Percentiles rank a stretch among this genome's conserved stretches.
phyloP scores from a whole-genome alignment of 2,113 vertebrate genomes.

The Equus przewalskii region DNA sequence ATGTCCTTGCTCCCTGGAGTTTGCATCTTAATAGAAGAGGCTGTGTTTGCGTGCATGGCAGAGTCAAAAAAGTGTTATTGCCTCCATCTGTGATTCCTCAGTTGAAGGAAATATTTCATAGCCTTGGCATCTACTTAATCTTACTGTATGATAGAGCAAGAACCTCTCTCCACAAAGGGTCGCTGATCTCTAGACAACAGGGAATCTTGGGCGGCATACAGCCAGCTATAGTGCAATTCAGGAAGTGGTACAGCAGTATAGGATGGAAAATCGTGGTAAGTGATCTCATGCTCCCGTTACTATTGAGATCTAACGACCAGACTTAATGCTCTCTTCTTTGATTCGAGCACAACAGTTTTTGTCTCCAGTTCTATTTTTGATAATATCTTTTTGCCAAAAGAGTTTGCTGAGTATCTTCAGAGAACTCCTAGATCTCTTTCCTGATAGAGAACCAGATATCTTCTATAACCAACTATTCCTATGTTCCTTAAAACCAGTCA shows the following conservation, averaged over 20 bases:
- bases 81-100: neutral
- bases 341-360: conserved; percentile 5
- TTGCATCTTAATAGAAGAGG: neutral
- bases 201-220: neutral
- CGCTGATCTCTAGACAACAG: neutral
- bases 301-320: neutral
- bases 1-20: neutral
- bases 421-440: neutral
- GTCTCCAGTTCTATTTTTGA: neutral
- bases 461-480: neutral
- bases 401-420: neutral
- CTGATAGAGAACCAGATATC: neutral
- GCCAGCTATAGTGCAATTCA: neutral
- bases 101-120: neutral
- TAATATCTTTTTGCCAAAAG: neutral
- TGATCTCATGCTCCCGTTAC: neutral
- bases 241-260: too few relatives aligned
- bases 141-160: neutral
- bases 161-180: neutral
- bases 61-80: conserved; percentile 34
- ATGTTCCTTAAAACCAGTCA: neutral
- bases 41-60: neutral
- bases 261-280: neutral
- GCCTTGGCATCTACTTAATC: neutral
- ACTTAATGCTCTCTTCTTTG: neutral